phyloP scores from a whole-genome alignment of 2,888 invertebrate genomes.

The Scaptomyza cyrtandrae region DNA sequence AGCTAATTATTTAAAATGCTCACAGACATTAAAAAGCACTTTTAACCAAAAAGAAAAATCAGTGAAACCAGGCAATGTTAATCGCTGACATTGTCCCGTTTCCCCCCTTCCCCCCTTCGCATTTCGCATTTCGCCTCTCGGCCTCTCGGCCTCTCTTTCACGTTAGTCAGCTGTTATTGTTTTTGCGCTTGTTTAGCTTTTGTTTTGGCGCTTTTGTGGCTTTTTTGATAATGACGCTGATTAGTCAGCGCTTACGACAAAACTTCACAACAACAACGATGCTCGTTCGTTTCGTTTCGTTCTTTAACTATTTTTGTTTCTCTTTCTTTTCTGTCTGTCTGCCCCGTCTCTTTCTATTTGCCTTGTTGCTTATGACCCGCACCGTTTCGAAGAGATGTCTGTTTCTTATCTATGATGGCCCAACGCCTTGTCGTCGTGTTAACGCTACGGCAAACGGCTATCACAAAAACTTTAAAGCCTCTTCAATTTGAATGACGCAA shows the following conservation, averaged over 20 bases:
- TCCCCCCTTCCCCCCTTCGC: background rate
- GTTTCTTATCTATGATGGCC: no score
- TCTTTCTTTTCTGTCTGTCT: background rate
- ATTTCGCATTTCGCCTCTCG: no score
- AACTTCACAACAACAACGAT: constrained; percentile 20
- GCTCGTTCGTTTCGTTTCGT: constrained; percentile 17
- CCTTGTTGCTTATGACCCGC: no score
- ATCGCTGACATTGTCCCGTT: constrained; percentile 53
- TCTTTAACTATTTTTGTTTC: background rate
- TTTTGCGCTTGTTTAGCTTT: constrained; percentile 31
- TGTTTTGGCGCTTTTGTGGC: constrained; percentile 53
- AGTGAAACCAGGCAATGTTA: constrained; percentile 61
- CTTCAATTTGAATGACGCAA: no score
- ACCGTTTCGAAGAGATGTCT: no score
- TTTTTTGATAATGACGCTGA: constrained; percentile 72
- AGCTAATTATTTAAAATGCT: constrained; percentile 79
- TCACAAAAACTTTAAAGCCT: no score
- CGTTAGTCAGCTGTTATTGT: constrained; percentile 26
- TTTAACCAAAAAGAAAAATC: constrained; percentile 32
- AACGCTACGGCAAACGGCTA: no score
- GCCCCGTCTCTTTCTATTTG: no score
- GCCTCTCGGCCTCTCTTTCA: no score
- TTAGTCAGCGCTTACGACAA: constrained; percentile 76
- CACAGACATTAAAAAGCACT: constrained; percentile 77
- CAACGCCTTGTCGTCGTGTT: no score